These are phyloP conservation scores for Drosophila eugracilis DNA, from an alignment of 1,140 invertebrate species.

Conservation along the genomic window DNA sequence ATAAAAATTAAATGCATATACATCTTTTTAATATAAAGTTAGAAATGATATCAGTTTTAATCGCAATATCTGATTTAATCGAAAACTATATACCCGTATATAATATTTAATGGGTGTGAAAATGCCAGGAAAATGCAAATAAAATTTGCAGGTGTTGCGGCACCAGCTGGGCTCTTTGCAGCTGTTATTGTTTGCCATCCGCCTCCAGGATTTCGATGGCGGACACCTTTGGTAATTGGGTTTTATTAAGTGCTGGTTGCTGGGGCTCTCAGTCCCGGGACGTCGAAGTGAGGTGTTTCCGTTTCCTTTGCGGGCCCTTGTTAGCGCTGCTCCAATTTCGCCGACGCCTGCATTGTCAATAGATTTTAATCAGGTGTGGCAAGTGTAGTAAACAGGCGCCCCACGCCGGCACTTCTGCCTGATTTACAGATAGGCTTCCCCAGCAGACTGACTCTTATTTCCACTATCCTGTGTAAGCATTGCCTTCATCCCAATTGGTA, in stretches of 20 bases:
- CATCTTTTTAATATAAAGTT: no score
- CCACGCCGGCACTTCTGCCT: slow-evolving; percentile 1
- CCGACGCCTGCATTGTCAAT: slow-evolving; percentile 62
- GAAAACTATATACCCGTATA: slow-evolving; percentile 13
- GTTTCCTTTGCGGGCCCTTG: slow-evolving; percentile 55
- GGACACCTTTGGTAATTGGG: slow-evolving; percentile 64
- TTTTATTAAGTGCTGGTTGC: slow-evolving; percentile 60
- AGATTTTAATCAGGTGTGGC: slow-evolving; percentile 83
- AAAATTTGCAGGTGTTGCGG: slow-evolving; percentile 66
- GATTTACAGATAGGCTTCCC: slow-evolving; percentile 51
- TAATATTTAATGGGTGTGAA: slow-evolving; percentile 10
- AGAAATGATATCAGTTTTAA: no score
- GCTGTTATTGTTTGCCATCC: slow-evolving; percentile 72
- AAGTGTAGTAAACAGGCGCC: slow-evolving; percentile 68
- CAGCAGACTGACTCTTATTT: slow-evolving; percentile 56
- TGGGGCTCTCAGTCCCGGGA: not conserved
- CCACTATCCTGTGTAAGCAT: slow-evolving; percentile 43
- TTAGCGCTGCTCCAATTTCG: slow-evolving; percentile 67
- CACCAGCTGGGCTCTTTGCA: slow-evolving; percentile 54
- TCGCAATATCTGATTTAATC: not conserved
- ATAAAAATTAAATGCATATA: no score
- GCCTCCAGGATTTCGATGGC: slow-evolving; percentile 18
- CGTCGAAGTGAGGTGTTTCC: slow-evolving; percentile 23
- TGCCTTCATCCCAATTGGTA: slow-evolving; percentile 59
- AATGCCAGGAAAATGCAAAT: slow-evolving; percentile 66